Base-by-base conservation (phyloP, 1,140 invertebrate genomes). In the Monochamus saltuarius region DNA sequence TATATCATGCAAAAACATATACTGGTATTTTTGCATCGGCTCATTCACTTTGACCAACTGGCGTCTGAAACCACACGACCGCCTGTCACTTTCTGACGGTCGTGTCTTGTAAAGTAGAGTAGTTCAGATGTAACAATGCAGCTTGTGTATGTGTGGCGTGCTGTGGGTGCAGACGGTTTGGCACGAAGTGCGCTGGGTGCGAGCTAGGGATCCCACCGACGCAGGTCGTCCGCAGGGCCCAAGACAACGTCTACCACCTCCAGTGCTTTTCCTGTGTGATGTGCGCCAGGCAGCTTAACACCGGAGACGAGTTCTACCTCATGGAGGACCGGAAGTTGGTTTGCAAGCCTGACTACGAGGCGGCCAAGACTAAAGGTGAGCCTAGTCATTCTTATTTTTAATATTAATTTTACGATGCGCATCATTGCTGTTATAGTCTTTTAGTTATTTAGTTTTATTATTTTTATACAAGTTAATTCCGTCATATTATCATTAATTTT, bases 241-340 rank as follows among this genome's bases (percentile, higher is more conserved):
- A 96, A 76, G 89, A 97, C 70, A 89, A 96, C 80, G 95, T 98
- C 46, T 99, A 97, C 81, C 97, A 99, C 77, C 85, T 99, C 52
- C 89, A 95, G 67, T 99, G 97, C 80, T 99, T 99, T 81, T 89
- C 91, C 4, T 99, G 97, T 77, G 89, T 92, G 64, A 90, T 98
- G 72, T 99, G 97, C 79, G 90, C 91, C 11, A 83, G 95, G 61
- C 93, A 95, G 68, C 85, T 99, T 49, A 95, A 96, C 75, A 99
- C 97, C 1, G 97, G 95, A 0, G 97, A 99, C 76, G 95, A 99
- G 75, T 97, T 97, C 78, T 98, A 99, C 76, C 87, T 99, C 36
- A 95, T 98, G 89, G 96, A 99, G 75, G 95, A 98, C 79, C 87
- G 93, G 59, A 98, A 96, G 79, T 86, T 98, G 50, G 93, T 98